phyloP scores from a whole-genome alignment of 1,140 invertebrate genomes.

The Armadillidium nasatum region DNA sequence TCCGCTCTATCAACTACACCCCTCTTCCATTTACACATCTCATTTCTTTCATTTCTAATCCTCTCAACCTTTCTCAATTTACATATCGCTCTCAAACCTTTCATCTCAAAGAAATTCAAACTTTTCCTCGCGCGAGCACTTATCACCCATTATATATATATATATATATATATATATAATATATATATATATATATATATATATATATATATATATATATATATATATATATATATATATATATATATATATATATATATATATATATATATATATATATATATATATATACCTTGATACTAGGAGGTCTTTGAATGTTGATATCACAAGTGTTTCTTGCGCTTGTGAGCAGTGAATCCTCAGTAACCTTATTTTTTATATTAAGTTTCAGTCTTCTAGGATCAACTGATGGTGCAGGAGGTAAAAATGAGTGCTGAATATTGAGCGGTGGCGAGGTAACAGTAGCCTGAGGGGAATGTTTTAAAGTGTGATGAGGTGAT shows the following conservation, averaged over 20 bases:
- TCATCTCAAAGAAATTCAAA: too few relatives aligned
- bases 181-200: conserved; percentile 12
- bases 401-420: neutral
- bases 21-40: too few relatives aligned
- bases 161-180: conserved; percentile 19
- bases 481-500: neutral
- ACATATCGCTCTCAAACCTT: too few relatives aligned
- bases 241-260: conserved; percentile 23
- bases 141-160: too few relatives aligned
- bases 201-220: conserved; percentile 14
- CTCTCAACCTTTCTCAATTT: too few relatives aligned
- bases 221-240: conserved; percentile 17
- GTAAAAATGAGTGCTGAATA: neutral
- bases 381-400: neutral
- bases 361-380: conserved; percentile 2
- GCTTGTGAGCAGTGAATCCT: neutral
- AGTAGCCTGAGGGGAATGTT: neutral
- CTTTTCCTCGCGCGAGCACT: too few relatives aligned
- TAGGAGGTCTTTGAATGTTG: neutral
- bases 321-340: neutral
- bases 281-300: conserved; percentile 10
- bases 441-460: neutral
- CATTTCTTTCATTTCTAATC: too few relatives aligned
- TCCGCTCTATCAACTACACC: too few relatives aligned
- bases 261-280: neutral